Conservation (phyloP, 2,888 invertebrate species). For the Nemotelus nigrinus region DNA sequence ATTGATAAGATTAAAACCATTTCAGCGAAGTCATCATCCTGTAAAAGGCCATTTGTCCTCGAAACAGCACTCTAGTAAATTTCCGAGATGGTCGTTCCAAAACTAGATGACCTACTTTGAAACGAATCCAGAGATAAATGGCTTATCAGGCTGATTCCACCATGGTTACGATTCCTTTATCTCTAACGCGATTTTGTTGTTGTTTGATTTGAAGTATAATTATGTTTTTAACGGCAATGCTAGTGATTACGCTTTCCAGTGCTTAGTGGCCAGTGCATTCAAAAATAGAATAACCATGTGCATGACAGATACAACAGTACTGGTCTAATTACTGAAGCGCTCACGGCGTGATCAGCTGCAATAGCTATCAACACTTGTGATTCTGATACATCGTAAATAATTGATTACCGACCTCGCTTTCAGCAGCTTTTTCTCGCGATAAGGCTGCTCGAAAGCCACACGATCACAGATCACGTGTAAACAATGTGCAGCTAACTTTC, state of each 20-base stretch:
- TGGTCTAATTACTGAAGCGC: not conserved
- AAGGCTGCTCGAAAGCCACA: too few relatives aligned
- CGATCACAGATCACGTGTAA: constrained; percentile 9
- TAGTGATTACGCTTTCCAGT: not conserved
- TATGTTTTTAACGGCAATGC: too few relatives aligned
- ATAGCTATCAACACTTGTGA: too few relatives aligned
- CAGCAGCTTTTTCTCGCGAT: too few relatives aligned
- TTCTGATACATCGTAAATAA: too few relatives aligned
- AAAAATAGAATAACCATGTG: not conserved
- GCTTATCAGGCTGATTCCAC: not conserved
- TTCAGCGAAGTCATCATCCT: not conserved
- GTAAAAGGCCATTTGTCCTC: constrained; percentile 1
- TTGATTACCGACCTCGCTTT: too few relatives aligned
- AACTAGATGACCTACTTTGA: constrained; percentile 21
- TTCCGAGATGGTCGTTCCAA: not conserved
- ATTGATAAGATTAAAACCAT: not conserved
- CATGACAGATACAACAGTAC: not conserved
- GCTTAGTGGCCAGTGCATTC: not conserved
- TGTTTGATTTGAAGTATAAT: too few relatives aligned
- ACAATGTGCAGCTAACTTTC: not conserved
- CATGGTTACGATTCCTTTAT: too few relatives aligned
- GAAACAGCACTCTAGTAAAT: not conserved
- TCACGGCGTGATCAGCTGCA: too few relatives aligned
- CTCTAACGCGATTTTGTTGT: too few relatives aligned
- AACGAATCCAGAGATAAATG: not conserved